Evolutionary conservation across 2,888 invertebrate species (phyloP).

Genomic region (Linnaemya vulpina): DNA sequence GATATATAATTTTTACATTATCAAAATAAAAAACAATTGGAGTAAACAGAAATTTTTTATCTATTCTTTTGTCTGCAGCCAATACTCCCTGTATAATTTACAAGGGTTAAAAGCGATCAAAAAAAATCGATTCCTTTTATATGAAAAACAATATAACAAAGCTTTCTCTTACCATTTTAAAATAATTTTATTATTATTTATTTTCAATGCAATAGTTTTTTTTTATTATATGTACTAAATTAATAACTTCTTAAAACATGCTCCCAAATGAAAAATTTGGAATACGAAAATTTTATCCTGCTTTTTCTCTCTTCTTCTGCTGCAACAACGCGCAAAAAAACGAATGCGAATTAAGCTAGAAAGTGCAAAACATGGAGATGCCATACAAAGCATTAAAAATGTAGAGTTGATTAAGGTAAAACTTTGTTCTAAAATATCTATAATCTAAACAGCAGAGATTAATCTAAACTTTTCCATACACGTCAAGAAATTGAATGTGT

Average conservation of each 20-base stretch:
- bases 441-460: too few relatives aligned
- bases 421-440: too few relatives aligned
- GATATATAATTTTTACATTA: conserved; percentile 15
- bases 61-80: conserved; percentile 69
- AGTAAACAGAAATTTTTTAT: conserved; percentile 64
- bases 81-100: conserved; percentile 56
- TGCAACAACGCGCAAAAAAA: conserved; percentile 69
- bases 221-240: conserved; percentile 40
- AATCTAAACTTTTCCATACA: too few relatives aligned
- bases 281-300: conserved; percentile 64
- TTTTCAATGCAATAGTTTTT: conserved; percentile 36
- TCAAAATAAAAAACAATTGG: conserved; percentile 49
- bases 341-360: conserved; percentile 64
- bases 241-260: conserved; percentile 62
- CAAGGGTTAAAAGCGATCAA: conserved; percentile 66
- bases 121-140: conserved; percentile 68
- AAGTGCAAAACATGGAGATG: conserved; percentile 40
- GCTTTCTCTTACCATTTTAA: conserved; percentile 61
- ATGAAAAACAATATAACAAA: conserved; percentile 1
- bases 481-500: too few relatives aligned
- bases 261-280: conserved; percentile 63
- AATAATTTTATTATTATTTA: conserved; percentile 12
- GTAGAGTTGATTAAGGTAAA: neutral
- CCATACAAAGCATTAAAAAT: neutral
- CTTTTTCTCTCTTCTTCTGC: conserved; percentile 56